phyloP scores from a whole-genome alignment of 2,797 vertebrate genomes.

The Phoebastria nigripes region DNA sequence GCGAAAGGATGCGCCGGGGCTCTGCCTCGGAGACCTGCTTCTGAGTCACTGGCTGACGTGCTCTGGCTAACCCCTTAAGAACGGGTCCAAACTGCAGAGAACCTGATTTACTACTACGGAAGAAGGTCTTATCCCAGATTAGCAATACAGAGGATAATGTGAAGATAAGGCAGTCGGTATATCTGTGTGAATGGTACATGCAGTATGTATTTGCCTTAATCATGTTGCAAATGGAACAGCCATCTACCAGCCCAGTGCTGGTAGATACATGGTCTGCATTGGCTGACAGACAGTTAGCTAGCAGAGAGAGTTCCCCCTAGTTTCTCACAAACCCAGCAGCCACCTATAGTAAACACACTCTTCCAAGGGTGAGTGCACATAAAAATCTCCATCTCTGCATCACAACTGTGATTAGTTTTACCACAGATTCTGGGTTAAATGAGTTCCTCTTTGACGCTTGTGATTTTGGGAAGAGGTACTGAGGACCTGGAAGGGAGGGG shows the following conservation, averaged over 20 bases:
- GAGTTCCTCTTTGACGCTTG: not conserved
- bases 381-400: not conserved
- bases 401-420: not conserved
- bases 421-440: not conserved
- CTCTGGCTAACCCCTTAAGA: not conserved
- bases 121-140: not conserved
- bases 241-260: not conserved
- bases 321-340: not conserved
- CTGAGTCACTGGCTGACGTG: not conserved
- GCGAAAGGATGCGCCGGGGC: fast-evolving
- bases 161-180: not conserved
- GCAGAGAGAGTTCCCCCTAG: not conserved
- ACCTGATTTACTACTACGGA: not conserved
- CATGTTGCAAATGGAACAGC: not conserved
- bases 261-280: not conserved
- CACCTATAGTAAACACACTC: not conserved
- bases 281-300: not conserved
- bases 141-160: not conserved
- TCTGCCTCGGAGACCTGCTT: not conserved
- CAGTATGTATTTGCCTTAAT: not conserved
- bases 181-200: not conserved
- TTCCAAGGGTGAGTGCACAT: not conserved
- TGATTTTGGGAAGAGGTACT: not conserved
- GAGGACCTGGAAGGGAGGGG: not conserved
- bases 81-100: not conserved